phyloP scores from a whole-genome alignment of 2,113 vertebrate genomes.

The Indri indri region DNA sequence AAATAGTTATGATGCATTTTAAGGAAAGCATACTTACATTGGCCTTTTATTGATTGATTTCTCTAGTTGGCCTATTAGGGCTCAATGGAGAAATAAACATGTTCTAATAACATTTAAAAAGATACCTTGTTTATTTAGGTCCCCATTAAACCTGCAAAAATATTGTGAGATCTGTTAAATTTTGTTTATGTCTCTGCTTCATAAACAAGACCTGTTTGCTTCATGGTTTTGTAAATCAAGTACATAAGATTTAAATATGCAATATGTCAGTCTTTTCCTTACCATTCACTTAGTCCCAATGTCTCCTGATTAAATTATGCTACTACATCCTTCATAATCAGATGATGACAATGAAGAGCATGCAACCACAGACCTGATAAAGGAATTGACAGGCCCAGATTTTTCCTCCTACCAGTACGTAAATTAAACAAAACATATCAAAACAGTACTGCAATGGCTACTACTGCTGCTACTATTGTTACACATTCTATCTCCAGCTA shows the following conservation, averaged over 20 bases:
- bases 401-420: neutral
- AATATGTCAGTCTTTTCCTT: neutral
- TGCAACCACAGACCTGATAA: neutral
- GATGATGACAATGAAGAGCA: neutral
- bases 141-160: neutral
- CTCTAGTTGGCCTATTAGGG: too few species aligned
- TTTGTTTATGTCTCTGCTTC: neutral
- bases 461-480: neutral
- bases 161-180: neutral
- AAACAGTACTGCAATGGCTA: neutral
- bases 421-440: neutral
- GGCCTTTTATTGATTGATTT: too few species aligned
- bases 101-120: too few species aligned
- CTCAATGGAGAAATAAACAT: too few species aligned
- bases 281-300: neutral
- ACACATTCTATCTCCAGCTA: neutral
- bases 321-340: neutral
- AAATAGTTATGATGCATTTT: too few species aligned
- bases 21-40: too few species aligned
- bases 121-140: neutral
- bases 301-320: neutral
- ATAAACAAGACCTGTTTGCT: neutral
- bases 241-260: neutral
- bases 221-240: slow-evolving; percentile 3
- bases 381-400: neutral